Percentiles rank a stretch among this genome's conserved stretches.
These are phyloP conservation scores for Notolepis coatsorum DNA, from an alignment of 2,797 vertebrate species.

Conservation along the genomic window DNA sequence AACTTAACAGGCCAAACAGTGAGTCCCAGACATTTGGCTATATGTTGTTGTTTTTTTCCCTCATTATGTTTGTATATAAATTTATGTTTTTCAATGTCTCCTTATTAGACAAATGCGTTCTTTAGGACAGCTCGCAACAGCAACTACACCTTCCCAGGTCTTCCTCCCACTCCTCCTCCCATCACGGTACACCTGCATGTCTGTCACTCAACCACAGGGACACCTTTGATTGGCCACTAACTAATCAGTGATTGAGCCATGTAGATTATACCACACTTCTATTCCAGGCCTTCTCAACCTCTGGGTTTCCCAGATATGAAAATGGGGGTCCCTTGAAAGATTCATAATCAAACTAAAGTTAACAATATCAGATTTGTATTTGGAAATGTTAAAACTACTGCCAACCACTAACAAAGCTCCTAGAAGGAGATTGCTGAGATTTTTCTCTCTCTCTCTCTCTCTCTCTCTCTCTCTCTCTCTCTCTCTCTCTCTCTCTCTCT, in stretches of 20 bases:
- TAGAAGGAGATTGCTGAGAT: no score
- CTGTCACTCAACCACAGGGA: background rate
- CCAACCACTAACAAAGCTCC: no score
- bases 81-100: conserved; percentile 19
- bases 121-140: conserved; percentile 87
- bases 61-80: background rate
- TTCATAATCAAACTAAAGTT: no score
- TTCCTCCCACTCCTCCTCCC: conserved; percentile 70
- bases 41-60: background rate
- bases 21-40: background rate
- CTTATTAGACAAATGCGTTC: conserved; percentile 76
- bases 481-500: no score
- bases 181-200: conserved; percentile 74
- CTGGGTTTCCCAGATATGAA: no score
- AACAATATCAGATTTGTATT: no score
- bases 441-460: no score
- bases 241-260: background rate
- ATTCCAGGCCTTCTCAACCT: background rate
- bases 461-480: no score
- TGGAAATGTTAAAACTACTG: no score
- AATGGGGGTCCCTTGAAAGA: no score
- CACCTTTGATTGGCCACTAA: background rate
- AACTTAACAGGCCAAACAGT: background rate
- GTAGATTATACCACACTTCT: background rate
- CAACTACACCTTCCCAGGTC: conserved; percentile 75